phyloP scores from a whole-genome alignment of 2,797 vertebrate genomes.

The Hozukius guyotensis region DNA sequence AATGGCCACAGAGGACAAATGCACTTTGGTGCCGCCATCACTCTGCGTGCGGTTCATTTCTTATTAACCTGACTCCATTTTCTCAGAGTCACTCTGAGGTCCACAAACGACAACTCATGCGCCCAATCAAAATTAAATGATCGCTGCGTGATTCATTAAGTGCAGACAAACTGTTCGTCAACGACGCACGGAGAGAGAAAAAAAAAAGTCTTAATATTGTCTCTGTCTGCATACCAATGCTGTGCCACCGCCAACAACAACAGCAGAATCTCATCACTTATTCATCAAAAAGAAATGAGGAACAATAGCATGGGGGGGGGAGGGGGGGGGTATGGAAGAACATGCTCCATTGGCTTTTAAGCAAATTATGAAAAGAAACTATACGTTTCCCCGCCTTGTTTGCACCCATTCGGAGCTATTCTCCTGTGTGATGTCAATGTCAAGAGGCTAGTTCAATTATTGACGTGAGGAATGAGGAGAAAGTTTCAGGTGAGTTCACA shows the following conservation, averaged over 20 bases:
- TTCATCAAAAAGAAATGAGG: conserved; percentile 51
- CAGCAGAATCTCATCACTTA: conserved; percentile 49
- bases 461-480: background rate
- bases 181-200: background rate
- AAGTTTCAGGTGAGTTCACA: conserved; percentile 18
- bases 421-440: conserved; percentile 1
- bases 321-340: background rate
- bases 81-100: conserved; percentile 54
- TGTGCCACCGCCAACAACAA: conserved; percentile 15
- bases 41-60: conserved; percentile 56
- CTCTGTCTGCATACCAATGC: conserved; percentile 48
- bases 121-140: conserved; percentile 66
- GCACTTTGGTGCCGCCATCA: conserved; percentile 37
- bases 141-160: conserved; percentile 62
- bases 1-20: conserved; percentile 66
- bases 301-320: conserved; percentile 1
- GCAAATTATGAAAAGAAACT: conserved; percentile 37
- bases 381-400: background rate
- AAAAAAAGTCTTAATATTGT: conserved; percentile 17
- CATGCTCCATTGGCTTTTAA: conserved; percentile 28
- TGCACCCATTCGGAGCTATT: background rate
- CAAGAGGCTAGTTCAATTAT: conserved; percentile 33
- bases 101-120: conserved; percentile 43
- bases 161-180: conserved; percentile 54
- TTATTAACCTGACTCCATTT: conserved; percentile 67